phyloP scores from a whole-genome alignment of 2,888 invertebrate genomes.

The Phragmatobia fuliginosa region DNA sequence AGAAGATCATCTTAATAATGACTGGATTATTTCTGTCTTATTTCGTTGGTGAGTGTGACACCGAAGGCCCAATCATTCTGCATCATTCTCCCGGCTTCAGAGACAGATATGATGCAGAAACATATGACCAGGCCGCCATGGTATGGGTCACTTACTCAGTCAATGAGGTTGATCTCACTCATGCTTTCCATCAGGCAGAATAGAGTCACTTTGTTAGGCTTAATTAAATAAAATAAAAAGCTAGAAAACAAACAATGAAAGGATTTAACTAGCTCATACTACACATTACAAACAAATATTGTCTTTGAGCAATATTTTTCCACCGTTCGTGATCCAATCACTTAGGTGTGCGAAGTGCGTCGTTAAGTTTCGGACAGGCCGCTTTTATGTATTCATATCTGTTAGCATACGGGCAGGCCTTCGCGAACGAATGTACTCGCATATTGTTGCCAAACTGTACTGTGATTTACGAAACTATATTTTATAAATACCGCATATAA shows the following conservation, averaged over 20 bases:
- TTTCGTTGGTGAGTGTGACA: no score
- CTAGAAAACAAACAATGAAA: neutral
- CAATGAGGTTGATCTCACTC: no score
- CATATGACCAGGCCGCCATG: no score
- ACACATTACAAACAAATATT: constrained; percentile 1
- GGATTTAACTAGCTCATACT: neutral
- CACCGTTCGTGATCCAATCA: constrained; percentile 52
- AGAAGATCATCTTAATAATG: no score
- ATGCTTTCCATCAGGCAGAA: no score
- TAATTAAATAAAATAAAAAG: no score
- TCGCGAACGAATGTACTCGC: constrained; percentile 57
- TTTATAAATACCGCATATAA: neutral
- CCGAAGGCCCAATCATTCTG: no score
- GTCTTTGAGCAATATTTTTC: neutral
- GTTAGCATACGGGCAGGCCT: constrained; percentile 61
- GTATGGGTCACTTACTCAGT: no score
- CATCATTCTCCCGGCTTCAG: no score
- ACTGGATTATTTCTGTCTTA: no score
- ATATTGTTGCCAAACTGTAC: constrained; percentile 58
- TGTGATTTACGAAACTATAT: constrained; percentile 36
- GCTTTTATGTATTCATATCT: constrained; percentile 54
- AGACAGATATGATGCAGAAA: no score
- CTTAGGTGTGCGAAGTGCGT: constrained; percentile 53
- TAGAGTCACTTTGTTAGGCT: no score
- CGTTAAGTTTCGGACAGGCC: constrained; percentile 35